Base-by-base conservation (phyloP, 2,113 vertebrate genomes). In the Cavia porcellus region DNA sequence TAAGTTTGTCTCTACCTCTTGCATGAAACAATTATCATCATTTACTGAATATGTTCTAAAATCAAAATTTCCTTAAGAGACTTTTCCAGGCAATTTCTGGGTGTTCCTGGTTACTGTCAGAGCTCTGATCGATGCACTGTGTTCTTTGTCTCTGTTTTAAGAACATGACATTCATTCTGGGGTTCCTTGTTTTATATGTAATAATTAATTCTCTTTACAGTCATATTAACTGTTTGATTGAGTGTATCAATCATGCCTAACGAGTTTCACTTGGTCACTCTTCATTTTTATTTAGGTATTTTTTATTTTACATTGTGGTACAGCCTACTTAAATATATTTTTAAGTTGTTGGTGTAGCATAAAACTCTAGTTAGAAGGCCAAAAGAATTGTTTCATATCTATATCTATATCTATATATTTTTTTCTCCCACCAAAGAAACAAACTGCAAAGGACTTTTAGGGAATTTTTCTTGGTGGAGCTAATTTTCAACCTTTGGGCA, bases 91-190 rank as follows among this genome's bases (percentile, higher is more conserved):
- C 13, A 55, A 24, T n/a, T 25, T 1, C 28, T 83, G 52, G 66
- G 75, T 50, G 50, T 68, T 94, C 50, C 75, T 59, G 17, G 35
- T 24, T 47, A 5, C 7, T n/a, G 50, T 77, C 66, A 52, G 52
- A 45, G 10, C 68, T 61, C 50, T 70, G 47, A 62, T 75, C 74
- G 75, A 25, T 66, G 83, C 52, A 61, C 61, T 70, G 9, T 94
- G 66, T 79, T 79, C 70, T 57, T 84, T 79, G 72, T 57, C 55
- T 94, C 22, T 84, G 70, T 52, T 82, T 82, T 83, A 84, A 88
- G 68, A 82, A 38, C 38, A 12, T 84, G 84, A 45, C 35, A 55
- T n/a, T 62, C 17, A 24, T 72, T 47, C 86, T 45, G 61, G 61
- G 42, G 68, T 45, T 42, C 28, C 28, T 68, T 92, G 50, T 80